Percentiles rank a stretch among this genome's conserved stretches.
Conservation (phyloP, 2,113 vertebrate genomes). For the Potamarius usumacintae region DNA sequence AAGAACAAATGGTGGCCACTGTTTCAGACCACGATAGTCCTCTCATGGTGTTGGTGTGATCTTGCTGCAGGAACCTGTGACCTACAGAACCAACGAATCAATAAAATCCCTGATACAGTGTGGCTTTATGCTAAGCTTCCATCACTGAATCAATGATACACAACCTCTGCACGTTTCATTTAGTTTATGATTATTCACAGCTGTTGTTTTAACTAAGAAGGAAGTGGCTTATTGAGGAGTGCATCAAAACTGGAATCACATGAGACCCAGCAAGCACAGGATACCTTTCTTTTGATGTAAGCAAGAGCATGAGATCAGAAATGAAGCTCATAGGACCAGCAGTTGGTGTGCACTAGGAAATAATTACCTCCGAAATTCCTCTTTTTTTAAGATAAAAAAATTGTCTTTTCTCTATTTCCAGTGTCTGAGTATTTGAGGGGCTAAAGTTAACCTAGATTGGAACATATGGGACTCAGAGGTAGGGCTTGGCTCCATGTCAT, state of each 20-base stretch:
- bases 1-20: slow-evolving; percentile 10
- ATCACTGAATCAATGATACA: background rate
- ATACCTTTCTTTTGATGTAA: background rate
- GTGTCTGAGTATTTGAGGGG: background rate
- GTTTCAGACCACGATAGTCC: slow-evolving; percentile 35
- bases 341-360: background rate
- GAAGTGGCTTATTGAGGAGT: background rate
- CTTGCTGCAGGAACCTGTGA: slow-evolving; percentile 41
- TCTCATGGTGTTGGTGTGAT: slow-evolving; percentile 36
- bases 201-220: background rate
- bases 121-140: background rate
- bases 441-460: background rate
- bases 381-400: background rate
- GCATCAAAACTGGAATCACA: background rate
- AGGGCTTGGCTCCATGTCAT: background rate
- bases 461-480: background rate
- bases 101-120: background rate
- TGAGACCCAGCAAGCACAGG: background rate
- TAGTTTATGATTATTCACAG: background rate
- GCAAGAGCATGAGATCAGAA: background rate
- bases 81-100: slow-evolving; percentile 43
- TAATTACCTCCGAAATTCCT: background rate
- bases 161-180: background rate
- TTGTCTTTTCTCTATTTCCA: background rate
- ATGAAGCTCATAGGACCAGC: background rate